Evolutionary conservation across 2,888 invertebrate genomes (phyloP).

Genomic region (Lasioglossum pauxillum): DNA sequence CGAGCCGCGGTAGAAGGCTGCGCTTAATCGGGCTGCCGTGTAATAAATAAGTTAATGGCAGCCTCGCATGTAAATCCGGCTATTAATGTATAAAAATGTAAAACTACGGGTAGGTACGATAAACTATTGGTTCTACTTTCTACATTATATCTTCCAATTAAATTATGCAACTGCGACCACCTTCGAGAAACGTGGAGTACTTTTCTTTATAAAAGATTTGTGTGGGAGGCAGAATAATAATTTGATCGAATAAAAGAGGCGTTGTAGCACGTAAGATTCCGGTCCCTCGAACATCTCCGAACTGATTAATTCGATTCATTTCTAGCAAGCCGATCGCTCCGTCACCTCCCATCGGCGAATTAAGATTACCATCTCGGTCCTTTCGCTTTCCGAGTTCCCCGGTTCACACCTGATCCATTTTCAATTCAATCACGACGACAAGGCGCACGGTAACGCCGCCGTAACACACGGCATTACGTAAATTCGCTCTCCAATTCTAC

Average conservation of each 20-base stretch:
- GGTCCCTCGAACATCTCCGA: background rate
- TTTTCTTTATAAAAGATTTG: background rate
- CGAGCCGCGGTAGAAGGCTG: background rate
- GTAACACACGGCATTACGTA: slow-evolving; percentile 43
- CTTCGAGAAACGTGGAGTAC: background rate
- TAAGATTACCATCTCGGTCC: slow-evolving; percentile 9
- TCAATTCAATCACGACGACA: slow-evolving; percentile 46
- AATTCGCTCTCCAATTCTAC: slow-evolving; percentile 48
- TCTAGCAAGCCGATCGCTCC: background rate
- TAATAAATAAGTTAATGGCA: background rate
- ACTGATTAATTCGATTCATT: background rate
- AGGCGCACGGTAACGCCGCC: slow-evolving; percentile 12
- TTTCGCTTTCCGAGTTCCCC: slow-evolving; percentile 9
- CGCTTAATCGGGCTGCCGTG: background rate
- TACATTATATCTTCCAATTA: background rate
- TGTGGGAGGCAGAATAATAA: background rate
- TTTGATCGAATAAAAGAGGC: background rate
- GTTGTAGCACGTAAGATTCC: background rate
- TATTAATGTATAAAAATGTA: background rate
- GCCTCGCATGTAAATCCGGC: background rate
- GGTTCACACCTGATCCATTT: slow-evolving; percentile 44
- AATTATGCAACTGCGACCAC: too few relatives aligned
- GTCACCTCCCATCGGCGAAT: slow-evolving; percentile 11
- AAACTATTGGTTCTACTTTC: background rate
- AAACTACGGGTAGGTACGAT: background rate